A percentile compares a stretch with the other conserved stretches of the same genome.
phyloP scores from a whole-genome alignment of 2,797 vertebrate species.

The Semaprochilodus insignis region DNA sequence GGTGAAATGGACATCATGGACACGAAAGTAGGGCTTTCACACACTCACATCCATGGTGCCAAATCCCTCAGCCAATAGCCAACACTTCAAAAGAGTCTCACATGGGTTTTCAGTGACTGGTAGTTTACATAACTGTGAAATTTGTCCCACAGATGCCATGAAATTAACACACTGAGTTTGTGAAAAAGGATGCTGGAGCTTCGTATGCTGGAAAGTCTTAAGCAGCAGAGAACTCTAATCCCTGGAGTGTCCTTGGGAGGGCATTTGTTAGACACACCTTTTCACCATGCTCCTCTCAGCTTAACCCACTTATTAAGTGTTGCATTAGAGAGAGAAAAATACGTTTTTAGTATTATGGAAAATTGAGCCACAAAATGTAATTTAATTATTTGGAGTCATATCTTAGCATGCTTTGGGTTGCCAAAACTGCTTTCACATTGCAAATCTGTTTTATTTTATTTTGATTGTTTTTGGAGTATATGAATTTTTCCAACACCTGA shows the following conservation, averaged over 20 bases:
- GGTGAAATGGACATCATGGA: too few species aligned
- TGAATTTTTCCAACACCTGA: too few species aligned
- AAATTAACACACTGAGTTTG: slow-evolving; percentile 32
- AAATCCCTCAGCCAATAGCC: slow-evolving; percentile 3
- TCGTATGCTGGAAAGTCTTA: not conserved
- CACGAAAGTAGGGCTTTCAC: not conserved
- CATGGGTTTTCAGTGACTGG: slow-evolving; percentile 17
- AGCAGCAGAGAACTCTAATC: slow-evolving; percentile 35
- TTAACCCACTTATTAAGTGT: slow-evolving; percentile 53
- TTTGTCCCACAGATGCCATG: slow-evolving; percentile 29
- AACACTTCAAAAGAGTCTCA: slow-evolving; percentile 6
- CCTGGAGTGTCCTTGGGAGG: slow-evolving; percentile 50
- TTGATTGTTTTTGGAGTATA: not conserved
- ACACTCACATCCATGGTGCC: not conserved
- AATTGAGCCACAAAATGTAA: slow-evolving; percentile 30
- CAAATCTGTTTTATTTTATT: not conserved
- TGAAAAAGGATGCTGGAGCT: slow-evolving; percentile 30
- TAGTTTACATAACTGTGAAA: slow-evolving; percentile 38
- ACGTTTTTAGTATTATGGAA: slow-evolving; percentile 19
- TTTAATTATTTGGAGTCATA: slow-evolving; percentile 23
- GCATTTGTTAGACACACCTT: slow-evolving; percentile 56
- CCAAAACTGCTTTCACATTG: slow-evolving; percentile 12
- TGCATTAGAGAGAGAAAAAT: slow-evolving; percentile 40
- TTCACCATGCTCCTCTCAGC: slow-evolving; percentile 45
- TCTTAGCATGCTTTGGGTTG: not conserved